Evolutionary conservation across 2,113 vertebrate species (phyloP).

Genomic region (Odontophorus gujanensis): DNA sequence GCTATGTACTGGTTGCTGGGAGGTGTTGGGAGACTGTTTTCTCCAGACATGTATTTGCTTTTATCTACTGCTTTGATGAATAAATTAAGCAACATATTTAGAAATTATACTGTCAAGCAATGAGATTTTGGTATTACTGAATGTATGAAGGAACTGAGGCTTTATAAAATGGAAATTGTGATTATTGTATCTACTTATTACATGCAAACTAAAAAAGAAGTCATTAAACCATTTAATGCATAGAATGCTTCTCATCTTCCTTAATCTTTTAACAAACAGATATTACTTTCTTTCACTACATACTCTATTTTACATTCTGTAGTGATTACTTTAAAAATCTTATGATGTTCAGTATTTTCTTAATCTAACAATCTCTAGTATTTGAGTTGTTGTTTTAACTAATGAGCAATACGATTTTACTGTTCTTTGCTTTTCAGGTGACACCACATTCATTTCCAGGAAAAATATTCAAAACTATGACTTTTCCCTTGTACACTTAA

Average conservation of each 20-base stretch:
- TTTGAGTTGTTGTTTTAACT: background rate
- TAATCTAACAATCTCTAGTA: background rate
- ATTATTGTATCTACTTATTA: background rate
- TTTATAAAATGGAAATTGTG: background rate
- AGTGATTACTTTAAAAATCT: background rate
- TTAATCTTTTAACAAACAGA: background rate
- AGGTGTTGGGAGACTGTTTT: background rate
- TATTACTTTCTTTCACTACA: background rate
- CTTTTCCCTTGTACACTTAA: background rate
- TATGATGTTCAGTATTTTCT: background rate
- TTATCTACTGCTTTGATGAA: conserved; percentile 26
- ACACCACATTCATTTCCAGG: background rate
- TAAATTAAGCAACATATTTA: background rate
- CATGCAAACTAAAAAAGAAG: background rate
- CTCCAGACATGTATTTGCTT: background rate
- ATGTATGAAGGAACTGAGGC: background rate
- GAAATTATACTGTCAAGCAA: background rate
- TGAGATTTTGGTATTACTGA: background rate
- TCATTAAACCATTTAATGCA: background rate
- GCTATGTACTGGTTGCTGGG: background rate
- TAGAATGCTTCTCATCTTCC: background rate
- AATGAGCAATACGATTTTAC: background rate
- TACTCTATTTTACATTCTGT: background rate
- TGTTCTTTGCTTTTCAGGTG: background rate
- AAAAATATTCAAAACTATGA: background rate